Evolutionary conservation across 1,140 invertebrate species (phyloP).

Genomic region (Reticulitermes speratus): DNA sequence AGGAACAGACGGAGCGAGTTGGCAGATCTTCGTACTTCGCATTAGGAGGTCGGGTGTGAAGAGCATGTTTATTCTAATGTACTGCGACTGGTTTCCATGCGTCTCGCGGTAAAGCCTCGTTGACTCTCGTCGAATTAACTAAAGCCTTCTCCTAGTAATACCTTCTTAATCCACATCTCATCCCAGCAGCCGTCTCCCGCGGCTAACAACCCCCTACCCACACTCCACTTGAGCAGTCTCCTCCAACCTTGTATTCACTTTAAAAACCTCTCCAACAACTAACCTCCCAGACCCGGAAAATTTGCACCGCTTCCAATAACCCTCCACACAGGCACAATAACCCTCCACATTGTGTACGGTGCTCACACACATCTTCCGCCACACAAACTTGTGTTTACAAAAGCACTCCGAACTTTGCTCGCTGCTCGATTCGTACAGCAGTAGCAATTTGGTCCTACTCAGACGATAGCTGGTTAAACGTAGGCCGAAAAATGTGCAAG

Average conservation of each 20-base stretch:
- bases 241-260: background rate
- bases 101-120: background rate
- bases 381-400: background rate
- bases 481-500: background rate
- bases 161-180: background rate
- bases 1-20: too few species aligned
- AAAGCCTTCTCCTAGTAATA: background rate
- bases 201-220: background rate
- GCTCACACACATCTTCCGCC: background rate
- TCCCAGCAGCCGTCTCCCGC: background rate
- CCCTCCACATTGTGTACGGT: background rate
- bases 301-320: too few species aligned
- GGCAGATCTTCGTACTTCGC: too few species aligned
- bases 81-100: too few species aligned
- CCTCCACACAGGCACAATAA: background rate
- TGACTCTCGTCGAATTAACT: background rate
- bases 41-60: too few species aligned
- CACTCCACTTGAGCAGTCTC: background rate
- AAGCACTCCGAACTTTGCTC: background rate
- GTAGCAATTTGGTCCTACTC: background rate
- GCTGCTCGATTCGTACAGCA: background rate
- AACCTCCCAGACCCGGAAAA: too few species aligned
- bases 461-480: background rate
- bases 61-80: too few species aligned
- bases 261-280: background rate